A percentile compares a stretch with the other conserved stretches of the same genome.
phyloP scores from a whole-genome alignment of 2,113 vertebrate genomes.

The Cariama cristata region DNA sequence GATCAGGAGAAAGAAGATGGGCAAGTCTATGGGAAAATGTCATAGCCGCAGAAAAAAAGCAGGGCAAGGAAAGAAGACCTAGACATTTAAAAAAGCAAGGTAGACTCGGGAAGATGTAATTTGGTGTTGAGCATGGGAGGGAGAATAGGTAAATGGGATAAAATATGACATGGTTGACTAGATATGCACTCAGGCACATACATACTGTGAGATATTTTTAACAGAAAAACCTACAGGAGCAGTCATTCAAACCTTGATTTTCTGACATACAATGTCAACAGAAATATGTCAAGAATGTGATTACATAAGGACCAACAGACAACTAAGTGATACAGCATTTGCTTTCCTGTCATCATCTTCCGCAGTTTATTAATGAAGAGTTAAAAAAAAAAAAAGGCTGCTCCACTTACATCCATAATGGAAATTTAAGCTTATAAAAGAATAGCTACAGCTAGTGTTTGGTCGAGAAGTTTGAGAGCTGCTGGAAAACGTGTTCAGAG shows the following conservation, averaged over 20 bases:
- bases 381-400: not conserved
- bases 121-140: not conserved
- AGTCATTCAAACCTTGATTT: constrained; percentile 61
- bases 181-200: not conserved
- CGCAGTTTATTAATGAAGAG: constrained; percentile 48
- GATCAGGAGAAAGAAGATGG: not conserved
- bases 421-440: constrained; percentile 1
- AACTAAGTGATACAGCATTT: constrained; percentile 44
- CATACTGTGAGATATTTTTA: constrained; percentile 44
- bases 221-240: constrained; percentile 54
- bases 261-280: constrained; percentile 53
- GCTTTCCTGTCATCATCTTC: constrained; percentile 63
- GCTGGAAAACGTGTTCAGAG: constrained; percentile 30
- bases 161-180: not conserved
- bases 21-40: not conserved
- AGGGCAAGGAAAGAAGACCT: not conserved
- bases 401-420: constrained; percentile 18
- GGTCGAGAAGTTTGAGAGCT: not conserved
- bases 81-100: not conserved
- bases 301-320: constrained; percentile 61
- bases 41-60: not conserved
- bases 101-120: not conserved
- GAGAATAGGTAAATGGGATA: constrained; percentile 7
- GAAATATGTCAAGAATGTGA: constrained; percentile 38
- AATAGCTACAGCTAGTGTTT: not conserved